Evolutionary conservation across 2,113 vertebrate species (phyloP), one percentile per base, ranked within the genome.

Genomic region (Falco punctatus): DNA sequence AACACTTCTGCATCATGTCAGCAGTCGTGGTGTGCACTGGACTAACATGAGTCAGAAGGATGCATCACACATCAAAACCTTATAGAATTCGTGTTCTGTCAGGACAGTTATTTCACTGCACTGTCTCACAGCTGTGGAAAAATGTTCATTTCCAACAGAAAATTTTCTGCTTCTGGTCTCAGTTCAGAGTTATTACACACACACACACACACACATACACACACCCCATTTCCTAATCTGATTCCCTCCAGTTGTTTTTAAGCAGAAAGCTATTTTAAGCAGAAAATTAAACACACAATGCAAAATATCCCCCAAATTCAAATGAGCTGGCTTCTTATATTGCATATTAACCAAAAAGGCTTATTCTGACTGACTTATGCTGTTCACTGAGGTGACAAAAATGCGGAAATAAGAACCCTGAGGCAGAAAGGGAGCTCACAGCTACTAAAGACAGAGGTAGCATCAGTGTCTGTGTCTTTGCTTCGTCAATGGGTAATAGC

Each of bases 341-440:
- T 14, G 19, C 10, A 1, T 22, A 23, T 46, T 88, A 72, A 72
- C 35, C 66, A 72, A 91, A 78, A 78, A 81, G 15, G 32, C 40
- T 89, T 75, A 71, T 87, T 79, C 44, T 88, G 48, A 71, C 51
- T 84, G 51, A 79, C 19, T 89, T 83, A 30, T 64, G 70, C 52
- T 89, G 65, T 30, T 94, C 78, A 89, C 21, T 40, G 61, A 96
- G 44, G 81, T 65, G 73, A 81, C 70, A 89, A 95, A 91, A 94
- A 75, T 57, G 30, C 70, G 17, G 8, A 91, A 71, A 64, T n/a
- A 75, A 84, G 65, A 86, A 46, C 65, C 55, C 18, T 33, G 26
- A 87, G 78, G 73, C 78, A 85, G 57, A 51, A 89, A 75, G 12
- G 23, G 22, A 86, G 11, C 64, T 81, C 44, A 86, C 26, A 69